Evolutionary conservation across 2,797 vertebrate species (phyloP), one percentile per base, ranked within the genome.

Genomic region (Bradypus variegatus): DNA sequence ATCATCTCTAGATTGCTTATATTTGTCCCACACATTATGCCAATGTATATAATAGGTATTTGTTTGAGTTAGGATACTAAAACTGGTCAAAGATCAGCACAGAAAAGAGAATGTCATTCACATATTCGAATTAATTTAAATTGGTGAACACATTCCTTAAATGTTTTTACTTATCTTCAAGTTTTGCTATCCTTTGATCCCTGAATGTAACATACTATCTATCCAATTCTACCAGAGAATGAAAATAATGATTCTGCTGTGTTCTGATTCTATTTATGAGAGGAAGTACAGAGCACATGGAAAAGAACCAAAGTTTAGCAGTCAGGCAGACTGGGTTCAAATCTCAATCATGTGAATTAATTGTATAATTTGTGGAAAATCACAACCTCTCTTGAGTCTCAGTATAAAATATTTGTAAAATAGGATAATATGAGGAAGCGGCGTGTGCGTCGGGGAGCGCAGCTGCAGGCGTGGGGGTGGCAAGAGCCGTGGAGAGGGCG

Each of bases 321-420:
- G 38, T 72, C 14, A 38, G 12, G 21, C 41, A 88, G 23, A 73
- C 50, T 38, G 27, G 77, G 27, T 62, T 92, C 88, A 89, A 94
- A 88, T 69, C 21, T 80, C 41, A 85, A 14, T 29, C 38, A 23
- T n/a, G 41, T 16, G 33, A 84, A 65, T 91, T 88, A 93, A 81
- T 55, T 81, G 78, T 76, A 48, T 86, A 78, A 76, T 88, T 65
- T 93, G 9, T 78, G n/a, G 25, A 38, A 80, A 88, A 83, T 88
- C 72, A 86, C 29, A 58, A 72, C 1, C 5, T 93, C 50, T 81
- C n/a, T 79, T 78, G 11, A 67, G 31, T 81, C 62, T 77, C 70
- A 88, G 50, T 73, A 88, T 79, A 91, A 94, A 93, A 82, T 84
- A 19, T 58, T 67, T 70, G 19, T 29, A 85, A 86, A 92, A 86